A percentile compares a stretch with the other conserved stretches of the same genome.
phyloP scores from a whole-genome alignment of 92 coral and sea anemone species.

The Epizoanthus fatuus region DNA sequence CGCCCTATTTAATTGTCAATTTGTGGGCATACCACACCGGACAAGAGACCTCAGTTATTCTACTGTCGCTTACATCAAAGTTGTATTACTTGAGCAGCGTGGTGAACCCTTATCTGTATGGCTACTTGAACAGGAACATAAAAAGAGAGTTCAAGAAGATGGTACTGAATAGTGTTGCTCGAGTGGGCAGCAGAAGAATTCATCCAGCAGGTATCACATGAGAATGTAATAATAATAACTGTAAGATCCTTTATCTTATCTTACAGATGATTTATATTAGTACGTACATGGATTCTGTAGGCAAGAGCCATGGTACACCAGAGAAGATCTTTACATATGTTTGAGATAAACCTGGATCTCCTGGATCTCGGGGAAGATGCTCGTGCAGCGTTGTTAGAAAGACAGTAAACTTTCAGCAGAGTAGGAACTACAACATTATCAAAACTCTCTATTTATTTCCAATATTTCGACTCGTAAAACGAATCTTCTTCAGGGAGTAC shows the following conservation, averaged over 20 bases:
- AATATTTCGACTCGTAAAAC: too few relatives aligned
- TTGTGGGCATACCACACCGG: conserved; percentile 70
- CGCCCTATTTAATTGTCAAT: conserved; percentile 76
- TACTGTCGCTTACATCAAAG: conserved; percentile 66
- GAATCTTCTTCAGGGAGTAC: too few relatives aligned
- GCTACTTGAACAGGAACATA: conserved; percentile 77
- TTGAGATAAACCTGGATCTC: too few relatives aligned
- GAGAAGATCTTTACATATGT: too few relatives aligned
- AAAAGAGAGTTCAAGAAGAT: conserved; percentile 72
- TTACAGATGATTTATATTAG: too few relatives aligned
- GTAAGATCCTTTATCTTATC: too few relatives aligned
- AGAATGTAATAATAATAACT: too few relatives aligned
- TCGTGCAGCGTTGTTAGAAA: too few relatives aligned
- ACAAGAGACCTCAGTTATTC: conserved; percentile 7
- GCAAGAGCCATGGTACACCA: too few relatives aligned
- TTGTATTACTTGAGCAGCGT: conserved; percentile 73
- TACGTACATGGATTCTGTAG: too few relatives aligned
- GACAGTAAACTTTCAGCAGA: too few relatives aligned
- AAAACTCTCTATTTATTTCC: background rate
- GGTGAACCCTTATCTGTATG: conserved; percentile 87
- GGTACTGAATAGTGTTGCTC: background rate
- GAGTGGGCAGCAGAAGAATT: background rate
- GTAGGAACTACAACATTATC: background rate
- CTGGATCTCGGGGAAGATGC: too few relatives aligned
- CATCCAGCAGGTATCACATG: background rate